Evolutionary conservation across 53 echinoderm and acorn worm genomes (phyloP), one percentile per base, ranked within the genome.

Genomic region (Zoroaster sp.): DNA sequence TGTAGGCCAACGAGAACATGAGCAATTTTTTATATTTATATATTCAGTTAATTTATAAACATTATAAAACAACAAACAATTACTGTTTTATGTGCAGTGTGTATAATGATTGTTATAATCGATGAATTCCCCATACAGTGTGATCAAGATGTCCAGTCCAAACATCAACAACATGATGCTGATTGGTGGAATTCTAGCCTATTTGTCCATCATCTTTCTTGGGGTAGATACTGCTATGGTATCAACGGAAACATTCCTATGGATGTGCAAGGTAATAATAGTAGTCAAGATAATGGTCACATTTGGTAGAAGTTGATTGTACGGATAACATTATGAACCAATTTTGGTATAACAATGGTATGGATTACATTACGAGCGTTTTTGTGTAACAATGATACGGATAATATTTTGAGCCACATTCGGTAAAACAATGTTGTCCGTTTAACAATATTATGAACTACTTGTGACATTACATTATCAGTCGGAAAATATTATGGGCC

Each of bases 141-240:
- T 94, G 65, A 96, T 96, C 83, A 96, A 96, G 85, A 96, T 96
- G 96, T 96, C 96, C 0, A 96, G 96, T 74, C 96, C 96, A 1
- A 93, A 94, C 86, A 91, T 96, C 81, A 96, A 96, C 89, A 96
- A 96, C 86, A 51, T 96, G 21, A 96, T 96, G 78, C 82, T 96
- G 7, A 86, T 91, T 6, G 96, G 96, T 33, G 96, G 94, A 17
- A 94, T 96, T 10, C 66, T 96, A 28, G 89, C 94, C 38, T 96
- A 96, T 72, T 43, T 93, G 4, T 91, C 94, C 38, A 94, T 96
- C 68, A 91, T 96, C 65, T 94, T 96, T 71, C 80, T 87, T 11
- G 94, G 96, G 5, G 54, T 96, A 13, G 96, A 96, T 47, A 91
- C 89, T 0, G 44, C 89, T 8, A 51, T 90, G 12, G 89, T 87